These are phyloP conservation scores for Drosophila elegans DNA, from an alignment of 1,140 invertebrate genomes.

Conservation along the genomic window DNA sequence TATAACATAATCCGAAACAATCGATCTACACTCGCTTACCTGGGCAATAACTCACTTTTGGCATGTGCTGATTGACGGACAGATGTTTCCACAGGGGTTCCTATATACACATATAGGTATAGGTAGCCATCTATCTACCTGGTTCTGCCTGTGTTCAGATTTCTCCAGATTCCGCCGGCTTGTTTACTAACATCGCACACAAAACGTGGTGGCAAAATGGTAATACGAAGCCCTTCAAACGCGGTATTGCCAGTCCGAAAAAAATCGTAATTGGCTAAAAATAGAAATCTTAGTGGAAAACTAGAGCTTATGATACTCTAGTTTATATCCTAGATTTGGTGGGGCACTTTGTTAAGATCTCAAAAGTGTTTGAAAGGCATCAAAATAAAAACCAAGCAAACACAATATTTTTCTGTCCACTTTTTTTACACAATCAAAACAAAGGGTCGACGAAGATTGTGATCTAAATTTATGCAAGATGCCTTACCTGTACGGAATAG, in stretches of 20 bases:
- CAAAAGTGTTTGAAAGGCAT: not conserved
- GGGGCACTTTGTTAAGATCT: not conserved
- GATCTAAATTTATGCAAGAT: constrained; percentile 33
- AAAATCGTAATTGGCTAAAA: constrained; percentile 5
- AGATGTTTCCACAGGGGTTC: constrained; percentile 58
- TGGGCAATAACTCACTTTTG: constrained; percentile 51
- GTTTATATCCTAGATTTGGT: no score
- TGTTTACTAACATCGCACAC: constrained; percentile 37
- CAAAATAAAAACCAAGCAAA: not conserved
- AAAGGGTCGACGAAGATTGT: not conserved
- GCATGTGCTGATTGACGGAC: constrained; percentile 51
- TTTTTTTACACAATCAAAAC: constrained; percentile 11
- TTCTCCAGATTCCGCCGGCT: constrained; percentile 47
- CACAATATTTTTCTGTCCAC: constrained; percentile 3
- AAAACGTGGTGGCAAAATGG: constrained; percentile 27
- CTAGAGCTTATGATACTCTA: no score
- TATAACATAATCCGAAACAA: constrained; percentile 20
- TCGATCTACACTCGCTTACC: constrained; percentile 45
- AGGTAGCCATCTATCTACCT: constrained; percentile 23
- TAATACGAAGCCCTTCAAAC: constrained; percentile 38
- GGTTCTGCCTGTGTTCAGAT: constrained; percentile 44
- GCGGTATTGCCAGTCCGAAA: constrained; percentile 16
- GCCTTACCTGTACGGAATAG: constrained; percentile 67
- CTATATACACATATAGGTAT: constrained; percentile 1
- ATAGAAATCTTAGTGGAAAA: not conserved